Base-by-base conservation (phyloP, 2,797 vertebrate genomes). In the Neostethus bicornis region DNA sequence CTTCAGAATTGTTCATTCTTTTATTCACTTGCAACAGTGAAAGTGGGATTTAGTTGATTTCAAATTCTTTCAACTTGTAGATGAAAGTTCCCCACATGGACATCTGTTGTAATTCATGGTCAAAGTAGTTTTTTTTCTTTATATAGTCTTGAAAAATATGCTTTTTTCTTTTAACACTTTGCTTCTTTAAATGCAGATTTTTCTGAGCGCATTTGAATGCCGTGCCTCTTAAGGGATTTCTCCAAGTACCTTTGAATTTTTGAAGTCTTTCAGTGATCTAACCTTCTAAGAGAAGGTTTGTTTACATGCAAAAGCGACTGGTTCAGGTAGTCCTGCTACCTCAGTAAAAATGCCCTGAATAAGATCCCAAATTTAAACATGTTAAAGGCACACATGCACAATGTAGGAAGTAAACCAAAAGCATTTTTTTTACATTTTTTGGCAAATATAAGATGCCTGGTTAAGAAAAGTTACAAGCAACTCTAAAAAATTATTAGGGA, bases 1-100 rank as follows among this genome's bases (percentile, higher is more conserved):
- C 52, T 57, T 11, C n/a, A n/a, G n/a, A n/a, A 44, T 43, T 14
- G 19, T 16, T 51, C 21, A 6, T 17, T 17, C 23, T 48, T 54
- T 9, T 20, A 16, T 26, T 26, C 26, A 16, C 34, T 23, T 34
- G 10, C 26, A 46, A 19, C 20, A 10, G 5, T 54, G n/a, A 4
- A 8, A 10, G 3, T 17, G 7, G 17, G 9, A 37, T 43, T 31
- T 20, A 29, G 43, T 5, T 51, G 48, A 42, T 25, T 47, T 51
- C n/a, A 35, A 3, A 51, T 19, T 42, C 44, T 19, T 16, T 32
- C 19, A 17, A n/a, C 17, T 23, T 7, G 6, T n/a, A 38, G 37
- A 8, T 19, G 12, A 31, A 29, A 12, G 12, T 29, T 31, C 29
- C 11, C 13, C 29, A 31, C 8, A 17, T 5, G 3, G 3, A 38